A percentile compares a stretch with the other conserved stretches of the same genome.
Evolutionary conservation across 2,113 vertebrate species (phyloP).

Genomic region (Edolisoma coerulescens): DNA sequence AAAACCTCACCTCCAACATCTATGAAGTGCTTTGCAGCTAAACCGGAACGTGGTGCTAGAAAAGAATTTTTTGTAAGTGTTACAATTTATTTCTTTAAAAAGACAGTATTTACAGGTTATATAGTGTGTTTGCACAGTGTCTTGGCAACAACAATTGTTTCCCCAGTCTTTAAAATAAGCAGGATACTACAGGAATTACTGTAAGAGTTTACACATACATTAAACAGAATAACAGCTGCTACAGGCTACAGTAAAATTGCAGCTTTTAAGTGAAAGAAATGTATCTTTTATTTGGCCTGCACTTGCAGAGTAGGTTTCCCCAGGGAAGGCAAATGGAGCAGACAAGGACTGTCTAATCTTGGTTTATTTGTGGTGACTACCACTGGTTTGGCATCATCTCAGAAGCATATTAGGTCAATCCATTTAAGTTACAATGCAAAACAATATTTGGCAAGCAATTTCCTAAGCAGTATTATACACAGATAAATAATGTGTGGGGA

Average conservation of each 20-base stretch:
- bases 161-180: neutral
- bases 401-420: neutral
- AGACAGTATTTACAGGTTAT: neutral
- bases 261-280: neutral
- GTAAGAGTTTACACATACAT: neutral
- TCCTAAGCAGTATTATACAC: neutral
- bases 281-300: neutral
- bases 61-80: neutral
- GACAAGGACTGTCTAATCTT: neutral
- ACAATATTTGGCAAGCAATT: neutral
- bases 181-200: neutral
- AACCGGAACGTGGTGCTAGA: slow-evolving; percentile 92
- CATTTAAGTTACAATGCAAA: neutral
- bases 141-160: neutral
- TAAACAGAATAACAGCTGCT: neutral
- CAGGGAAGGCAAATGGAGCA: neutral
- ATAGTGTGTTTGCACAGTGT: neutral
- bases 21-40: slow-evolving; percentile 93
- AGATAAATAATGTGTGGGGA: neutral
- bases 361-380: neutral
- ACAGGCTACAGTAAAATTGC: neutral
- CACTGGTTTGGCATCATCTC: neutral
- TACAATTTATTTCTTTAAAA: neutral
- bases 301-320: neutral
- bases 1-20: slow-evolving; percentile 90